These are phyloP conservation scores for Pherbina coryleti DNA, from an alignment of 2,888 invertebrate genomes.

Conservation along the genomic window DNA sequence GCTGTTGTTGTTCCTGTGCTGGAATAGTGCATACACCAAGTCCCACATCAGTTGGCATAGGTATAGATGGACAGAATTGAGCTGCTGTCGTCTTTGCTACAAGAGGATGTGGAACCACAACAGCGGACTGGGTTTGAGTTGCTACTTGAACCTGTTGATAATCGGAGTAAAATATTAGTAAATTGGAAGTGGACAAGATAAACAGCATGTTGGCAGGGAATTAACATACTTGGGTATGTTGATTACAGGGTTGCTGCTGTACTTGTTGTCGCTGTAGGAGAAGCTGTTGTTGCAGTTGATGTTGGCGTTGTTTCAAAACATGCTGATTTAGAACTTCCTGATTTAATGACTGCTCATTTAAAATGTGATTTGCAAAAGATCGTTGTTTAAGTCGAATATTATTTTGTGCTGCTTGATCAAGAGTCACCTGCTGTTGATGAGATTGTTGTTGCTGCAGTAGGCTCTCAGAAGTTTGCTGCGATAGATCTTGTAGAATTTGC, in stretches of 20 bases:
- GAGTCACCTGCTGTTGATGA: conserved; percentile 56
- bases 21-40: conserved; percentile 54
- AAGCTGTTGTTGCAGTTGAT: conserved; percentile 71
- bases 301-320: conserved; percentile 68
- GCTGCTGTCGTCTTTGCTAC: conserved; percentile 43
- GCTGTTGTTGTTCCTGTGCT: conserved; percentile 49
- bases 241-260: conserved; percentile 51
- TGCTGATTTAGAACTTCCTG: conserved; percentile 63
- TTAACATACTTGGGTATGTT: conserved; percentile 56
- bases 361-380: conserved; percentile 57
- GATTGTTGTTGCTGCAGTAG: conserved; percentile 53
- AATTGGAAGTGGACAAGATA: not conserved
- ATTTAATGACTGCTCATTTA: conserved; percentile 60
- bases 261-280: conserved; percentile 68
- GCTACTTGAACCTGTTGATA: conserved; percentile 75
- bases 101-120: conserved; percentile 59
- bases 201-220: not conserved
- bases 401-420: conserved; percentile 66
- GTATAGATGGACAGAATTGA: conserved; percentile 58
- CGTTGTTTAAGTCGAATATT: conserved; percentile 64
- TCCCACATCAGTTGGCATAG: conserved; percentile 55
- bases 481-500: conserved; percentile 50
- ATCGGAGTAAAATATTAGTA: conserved; percentile 5
- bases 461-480: conserved; percentile 55
- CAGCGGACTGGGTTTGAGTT: conserved; percentile 74